These are phyloP conservation scores for Hydriomena furcata DNA, from an alignment of 2,888 invertebrate genomes.

Conservation along the genomic window DNA sequence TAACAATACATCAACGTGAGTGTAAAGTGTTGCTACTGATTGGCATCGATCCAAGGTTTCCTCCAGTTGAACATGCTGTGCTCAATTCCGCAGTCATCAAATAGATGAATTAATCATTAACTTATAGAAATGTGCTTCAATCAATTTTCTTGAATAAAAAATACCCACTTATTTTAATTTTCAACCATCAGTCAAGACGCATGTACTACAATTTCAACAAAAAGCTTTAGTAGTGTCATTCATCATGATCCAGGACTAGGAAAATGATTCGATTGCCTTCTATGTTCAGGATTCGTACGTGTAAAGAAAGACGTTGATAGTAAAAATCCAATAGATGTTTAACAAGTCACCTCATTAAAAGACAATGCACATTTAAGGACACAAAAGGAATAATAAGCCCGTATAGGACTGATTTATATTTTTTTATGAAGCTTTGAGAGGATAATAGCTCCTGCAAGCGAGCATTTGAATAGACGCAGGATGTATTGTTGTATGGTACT, in stretches of 20 bases:
- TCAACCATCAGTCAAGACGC: no score
- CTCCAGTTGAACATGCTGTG: slow-evolving; percentile 38
- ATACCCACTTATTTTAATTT: no score
- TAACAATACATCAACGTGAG: slow-evolving; percentile 31
- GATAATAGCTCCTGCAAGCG: slow-evolving; percentile 45
- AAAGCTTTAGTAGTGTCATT: no score
- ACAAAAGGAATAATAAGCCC: slow-evolving; percentile 60
- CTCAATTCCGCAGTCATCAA: slow-evolving; percentile 21
- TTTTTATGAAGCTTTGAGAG: slow-evolving; percentile 47
- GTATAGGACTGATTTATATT: slow-evolving; percentile 52
- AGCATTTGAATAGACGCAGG: slow-evolving; percentile 51
- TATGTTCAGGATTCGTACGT: background rate
- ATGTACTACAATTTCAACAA: no score
- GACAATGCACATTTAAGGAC: slow-evolving; percentile 52
- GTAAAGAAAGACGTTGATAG: background rate
- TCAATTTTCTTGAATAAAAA: background rate
- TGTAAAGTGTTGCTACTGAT: slow-evolving; percentile 46
- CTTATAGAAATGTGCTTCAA: background rate
- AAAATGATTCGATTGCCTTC: background rate
- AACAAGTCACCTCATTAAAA: slow-evolving; percentile 43
- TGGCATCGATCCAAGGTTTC: slow-evolving; percentile 67
- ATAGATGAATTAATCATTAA: slow-evolving; percentile 16
- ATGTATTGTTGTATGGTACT: slow-evolving; percentile 39
- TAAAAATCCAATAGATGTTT: slow-evolving; percentile 31
- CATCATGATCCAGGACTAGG: no score